Evolutionary conservation across 92 coral and sea anemone genomes (phyloP).

Genomic region (Epizoanthus stellaris): DNA sequence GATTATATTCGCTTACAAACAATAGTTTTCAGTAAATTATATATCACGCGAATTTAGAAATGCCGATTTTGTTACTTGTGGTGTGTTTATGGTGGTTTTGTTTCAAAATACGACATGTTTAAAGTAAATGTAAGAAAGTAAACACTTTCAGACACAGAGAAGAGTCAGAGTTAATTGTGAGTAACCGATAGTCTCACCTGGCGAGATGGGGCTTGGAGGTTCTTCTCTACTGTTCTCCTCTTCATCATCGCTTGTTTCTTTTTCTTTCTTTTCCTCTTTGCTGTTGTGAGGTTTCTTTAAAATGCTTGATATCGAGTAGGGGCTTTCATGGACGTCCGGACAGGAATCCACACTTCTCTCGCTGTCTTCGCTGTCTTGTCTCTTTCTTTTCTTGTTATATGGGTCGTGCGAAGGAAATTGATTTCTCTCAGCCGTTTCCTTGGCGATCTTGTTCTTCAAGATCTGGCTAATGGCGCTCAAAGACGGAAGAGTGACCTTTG

Average conservation of each 20-base stretch:
- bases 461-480: constrained; percentile 92
- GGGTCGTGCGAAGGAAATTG: constrained; percentile 66
- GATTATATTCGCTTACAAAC: constrained; percentile 45
- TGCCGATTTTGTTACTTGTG: background rate
- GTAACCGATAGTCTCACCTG: constrained; percentile 45
- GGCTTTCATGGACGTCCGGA: constrained; percentile 25
- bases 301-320: constrained; percentile 39
- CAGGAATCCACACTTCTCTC: constrained; percentile 16
- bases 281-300: constrained; percentile 34
- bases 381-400: constrained; percentile 50
- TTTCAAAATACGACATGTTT: background rate
- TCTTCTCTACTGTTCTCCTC: constrained; percentile 24
- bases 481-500: constrained; percentile 88
- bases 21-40: constrained; percentile 20
- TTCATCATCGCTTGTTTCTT: constrained; percentile 30
- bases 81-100: background rate
- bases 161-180: constrained; percentile 45
- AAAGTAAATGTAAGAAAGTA: background rate
- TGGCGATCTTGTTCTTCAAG: constrained; percentile 79
- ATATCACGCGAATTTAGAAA: constrained; percentile 30
- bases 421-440: constrained; percentile 73
- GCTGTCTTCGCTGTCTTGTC: constrained; percentile 42
- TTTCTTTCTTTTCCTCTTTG: constrained; percentile 41
- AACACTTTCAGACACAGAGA: background rate
- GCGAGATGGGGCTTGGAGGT: constrained; percentile 59